A percentile compares a stretch with the other conserved stretches of the same genome.
These are phyloP conservation scores for Watsonalla cultraria DNA, from an alignment of 2,888 invertebrate genomes.

Conservation along the genomic window DNA sequence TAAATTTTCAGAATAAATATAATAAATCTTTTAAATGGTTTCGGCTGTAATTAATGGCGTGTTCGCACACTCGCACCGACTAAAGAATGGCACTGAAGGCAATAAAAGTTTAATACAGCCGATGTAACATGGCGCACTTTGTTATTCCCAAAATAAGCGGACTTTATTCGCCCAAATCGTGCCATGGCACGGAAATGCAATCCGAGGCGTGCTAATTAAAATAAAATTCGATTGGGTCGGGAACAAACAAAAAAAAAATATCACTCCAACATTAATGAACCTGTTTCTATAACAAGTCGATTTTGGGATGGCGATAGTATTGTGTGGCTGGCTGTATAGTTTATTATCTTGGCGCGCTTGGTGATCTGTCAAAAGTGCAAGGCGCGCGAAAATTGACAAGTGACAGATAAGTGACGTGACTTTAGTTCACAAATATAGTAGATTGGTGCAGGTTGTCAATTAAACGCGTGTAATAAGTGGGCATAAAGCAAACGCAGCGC, in stretches of 20 bases:
- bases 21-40: constrained; percentile 71
- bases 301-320: background rate
- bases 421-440: constrained; percentile 63
- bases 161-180: constrained; percentile 35
- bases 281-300: background rate
- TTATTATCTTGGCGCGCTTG: constrained; percentile 20
- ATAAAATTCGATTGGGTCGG: constrained; percentile 25
- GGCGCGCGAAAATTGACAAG: constrained; percentile 61
- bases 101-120: constrained; percentile 68
- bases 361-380: constrained; percentile 53
- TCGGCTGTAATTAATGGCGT: constrained; percentile 64
- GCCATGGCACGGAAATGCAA: constrained; percentile 44
- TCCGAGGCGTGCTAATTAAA: constrained; percentile 46
- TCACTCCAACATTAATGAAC: background rate
- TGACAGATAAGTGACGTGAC: background rate
- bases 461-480: constrained; percentile 71
- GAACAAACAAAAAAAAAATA: constrained; percentile 2
- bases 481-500: constrained; percentile 68
- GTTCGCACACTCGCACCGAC: constrained; percentile 58
- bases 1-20: constrained; percentile 56
- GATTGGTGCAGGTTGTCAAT: constrained; percentile 62
- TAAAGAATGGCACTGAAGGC: constrained; percentile 60
- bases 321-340: constrained; percentile 19
- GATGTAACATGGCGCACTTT: constrained; percentile 54
- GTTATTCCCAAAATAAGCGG: constrained; percentile 52